Conservation (phyloP, 2,888 invertebrate species). For the Dendrolimus pini region DNA sequence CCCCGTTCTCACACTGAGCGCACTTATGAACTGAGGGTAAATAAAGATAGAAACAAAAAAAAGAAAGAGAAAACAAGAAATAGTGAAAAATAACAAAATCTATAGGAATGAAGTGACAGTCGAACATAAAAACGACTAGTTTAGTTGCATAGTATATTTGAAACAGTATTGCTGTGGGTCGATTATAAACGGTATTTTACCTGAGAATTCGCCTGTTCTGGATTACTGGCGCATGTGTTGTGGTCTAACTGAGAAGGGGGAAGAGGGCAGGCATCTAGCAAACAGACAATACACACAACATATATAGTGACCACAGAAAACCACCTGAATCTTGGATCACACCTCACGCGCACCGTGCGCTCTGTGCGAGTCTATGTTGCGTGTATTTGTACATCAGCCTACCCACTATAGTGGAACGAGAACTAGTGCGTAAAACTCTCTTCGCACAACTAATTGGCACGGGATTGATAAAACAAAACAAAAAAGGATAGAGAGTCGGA, state of each 20-base stretch:
- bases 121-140: slow-evolving; percentile 64
- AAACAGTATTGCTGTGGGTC: slow-evolving; percentile 70
- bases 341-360: slow-evolving; percentile 66
- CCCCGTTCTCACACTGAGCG: slow-evolving; percentile 57
- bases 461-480: slow-evolving; percentile 40
- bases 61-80: slow-evolving; percentile 53
- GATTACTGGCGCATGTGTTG: slow-evolving; percentile 86
- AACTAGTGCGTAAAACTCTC: slow-evolving; percentile 20
- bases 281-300: slow-evolving; percentile 91
- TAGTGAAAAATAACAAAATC: slow-evolving; percentile 58
- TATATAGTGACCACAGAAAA: slow-evolving; percentile 78
- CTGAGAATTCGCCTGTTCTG: slow-evolving; percentile 84
- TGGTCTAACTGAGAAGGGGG: slow-evolving; percentile 91
- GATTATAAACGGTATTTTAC: slow-evolving; percentile 76
- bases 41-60: slow-evolving; percentile 23
- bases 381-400: slow-evolving; percentile 68
- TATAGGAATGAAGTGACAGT: slow-evolving; percentile 70
- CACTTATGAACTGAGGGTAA: slow-evolving; percentile 39
- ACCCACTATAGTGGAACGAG: slow-evolving; percentile 43
- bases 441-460: slow-evolving; percentile 18
- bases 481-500: slow-evolving; percentile 68
- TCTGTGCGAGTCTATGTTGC: slow-evolving; percentile 67
- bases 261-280: slow-evolving; percentile 96
- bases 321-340: slow-evolving; percentile 74
- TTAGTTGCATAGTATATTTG: slow-evolving; percentile 71